Base-by-base conservation (phyloP, 2,888 invertebrate genomes). In the Campoplex nolae region DNA sequence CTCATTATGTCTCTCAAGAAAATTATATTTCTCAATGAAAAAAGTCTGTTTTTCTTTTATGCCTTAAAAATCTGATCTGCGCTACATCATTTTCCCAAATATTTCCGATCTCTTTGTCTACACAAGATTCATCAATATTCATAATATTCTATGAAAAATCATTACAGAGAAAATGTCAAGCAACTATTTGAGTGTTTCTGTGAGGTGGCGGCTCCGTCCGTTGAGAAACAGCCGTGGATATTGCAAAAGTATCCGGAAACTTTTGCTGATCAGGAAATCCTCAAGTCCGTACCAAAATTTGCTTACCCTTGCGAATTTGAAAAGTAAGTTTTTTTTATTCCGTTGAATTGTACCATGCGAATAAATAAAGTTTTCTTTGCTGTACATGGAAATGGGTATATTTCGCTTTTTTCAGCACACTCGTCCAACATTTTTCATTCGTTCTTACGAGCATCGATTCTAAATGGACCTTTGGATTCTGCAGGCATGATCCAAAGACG, bases 401-500 rank as follows among this genome's bases (percentile, higher is more conserved):
- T 32, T 56, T 76, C 90, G 90, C 85, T 89, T 85, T 91, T 96
- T 96, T 89, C 95, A 98, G 98, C 94, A 95, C 96, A 91, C 97
- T 97, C 86, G 98, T 99, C 83, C 98, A 99, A 94, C 97, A 98
- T 92, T 99, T 99, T 95, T 99, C 99, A 42, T 99, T 99, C 95
- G 99, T 99, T 77, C 95, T 99, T 93, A 99, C 99, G 38, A 98
- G 98, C 91, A 96, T 97, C 91, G 98, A 99, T 94, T 98, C 99
- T 42, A 98, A 98, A 95, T 99, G 98, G 97, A 98, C 98, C 58
- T 99, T 98, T 95, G 99, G 99, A 89, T 99, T 98, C 95, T 99
- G 99, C 94, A 97, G 99, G 42, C 98, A 98, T 94, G 98, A 99
- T 94, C 98, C 99, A 7, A 97, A 97, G 93, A 97, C 97, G 38